Evolutionary conservation across 2,113 vertebrate species (phyloP).

Genomic region (Isurus oxyrinchus): DNA sequence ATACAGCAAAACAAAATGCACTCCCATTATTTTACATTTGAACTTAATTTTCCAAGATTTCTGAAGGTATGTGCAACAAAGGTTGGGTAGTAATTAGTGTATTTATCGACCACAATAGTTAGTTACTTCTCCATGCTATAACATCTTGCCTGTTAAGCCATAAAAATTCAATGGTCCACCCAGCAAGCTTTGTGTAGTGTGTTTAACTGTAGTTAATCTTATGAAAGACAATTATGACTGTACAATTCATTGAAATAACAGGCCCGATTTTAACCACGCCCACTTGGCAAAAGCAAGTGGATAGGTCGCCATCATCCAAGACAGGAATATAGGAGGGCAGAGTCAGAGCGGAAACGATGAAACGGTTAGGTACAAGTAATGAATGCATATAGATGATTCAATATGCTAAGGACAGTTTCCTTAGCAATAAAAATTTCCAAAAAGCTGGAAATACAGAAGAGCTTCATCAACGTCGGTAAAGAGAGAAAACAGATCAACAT

Average conservation of each 20-base stretch:
- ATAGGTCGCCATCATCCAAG: background rate
- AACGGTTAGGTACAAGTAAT: background rate
- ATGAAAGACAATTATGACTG: background rate
- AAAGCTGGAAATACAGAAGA: background rate
- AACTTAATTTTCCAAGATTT: background rate
- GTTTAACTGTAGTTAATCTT: background rate
- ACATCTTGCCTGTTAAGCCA: background rate
- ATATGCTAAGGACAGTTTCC: background rate
- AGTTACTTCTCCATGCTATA: background rate
- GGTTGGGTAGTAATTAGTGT: background rate
- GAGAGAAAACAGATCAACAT: background rate
- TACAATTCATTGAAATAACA: background rate
- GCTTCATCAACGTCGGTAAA: background rate
- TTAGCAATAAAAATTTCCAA: background rate
- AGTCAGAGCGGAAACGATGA: background rate
- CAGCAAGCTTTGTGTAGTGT: background rate
- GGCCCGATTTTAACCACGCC: background rate
- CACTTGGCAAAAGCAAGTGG: background rate
- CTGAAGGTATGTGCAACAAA: background rate
- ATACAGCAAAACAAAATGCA: background rate
- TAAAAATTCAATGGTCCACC: background rate
- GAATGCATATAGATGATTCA: background rate
- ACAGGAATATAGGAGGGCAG: background rate
- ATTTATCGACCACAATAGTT: background rate
- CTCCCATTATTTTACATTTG: background rate